Conservation (phyloP, 2,888 invertebrate species). For the Hirtodrosophila duncani region DNA sequence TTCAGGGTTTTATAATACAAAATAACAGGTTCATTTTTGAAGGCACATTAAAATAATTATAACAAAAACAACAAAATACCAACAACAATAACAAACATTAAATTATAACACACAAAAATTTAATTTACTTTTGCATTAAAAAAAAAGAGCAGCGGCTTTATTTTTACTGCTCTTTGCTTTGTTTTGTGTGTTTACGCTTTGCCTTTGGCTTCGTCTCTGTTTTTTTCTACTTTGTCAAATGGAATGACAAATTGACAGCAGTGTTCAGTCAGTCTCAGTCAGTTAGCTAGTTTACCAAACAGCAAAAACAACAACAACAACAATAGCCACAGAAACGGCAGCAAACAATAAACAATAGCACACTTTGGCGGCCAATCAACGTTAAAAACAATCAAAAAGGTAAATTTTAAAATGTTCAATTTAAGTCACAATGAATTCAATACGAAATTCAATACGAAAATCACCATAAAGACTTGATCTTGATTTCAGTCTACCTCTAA, state of each 20-base stretch:
- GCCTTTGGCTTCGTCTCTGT: too few relatives aligned
- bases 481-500: too few relatives aligned
- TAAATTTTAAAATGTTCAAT: neutral
- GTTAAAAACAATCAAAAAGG: conserved; percentile 31
- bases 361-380: conserved; percentile 44
- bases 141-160: neutral
- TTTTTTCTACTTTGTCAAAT: conserved; percentile 8
- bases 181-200: conserved; percentile 1
- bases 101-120: conserved; percentile 2
- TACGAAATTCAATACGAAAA: neutral
- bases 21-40: conserved; percentile 32
- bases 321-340: conserved; percentile 11
- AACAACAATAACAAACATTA: conserved; percentile 8
- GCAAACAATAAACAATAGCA: conserved; percentile 28
- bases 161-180: too few relatives aligned
- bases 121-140: conserved; percentile 3
- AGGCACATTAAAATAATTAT: conserved; percentile 31
- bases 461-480: conserved; percentile 5
- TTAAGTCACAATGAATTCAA: conserved; percentile 15
- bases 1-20: conserved; percentile 1
- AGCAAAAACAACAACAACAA: conserved; percentile 22
- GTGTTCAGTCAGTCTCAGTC: conserved; percentile 17
- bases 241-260: conserved; percentile 51
- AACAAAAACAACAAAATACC: conserved; percentile 2
- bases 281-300: conserved; percentile 1